Evolutionary conservation across 2,888 invertebrate species (phyloP).

Genomic region (Hedya salicella): DNA sequence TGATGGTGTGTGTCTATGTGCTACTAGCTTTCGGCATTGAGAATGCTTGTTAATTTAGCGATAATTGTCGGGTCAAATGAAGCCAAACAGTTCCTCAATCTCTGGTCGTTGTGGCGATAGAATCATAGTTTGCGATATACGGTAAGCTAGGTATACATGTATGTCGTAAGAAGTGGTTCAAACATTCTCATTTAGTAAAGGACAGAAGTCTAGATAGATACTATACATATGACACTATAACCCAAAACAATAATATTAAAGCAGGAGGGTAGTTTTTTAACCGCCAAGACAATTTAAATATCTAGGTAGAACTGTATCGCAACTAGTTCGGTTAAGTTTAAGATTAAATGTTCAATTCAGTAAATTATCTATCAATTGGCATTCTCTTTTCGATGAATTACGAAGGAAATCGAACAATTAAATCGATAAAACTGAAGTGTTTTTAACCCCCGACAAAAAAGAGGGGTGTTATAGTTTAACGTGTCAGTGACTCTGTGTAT

Average conservation of each 20-base stretch:
- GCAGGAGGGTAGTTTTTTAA: slow-evolving; percentile 9
- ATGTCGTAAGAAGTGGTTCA: neutral
- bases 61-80: slow-evolving; percentile 32
- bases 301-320: neutral
- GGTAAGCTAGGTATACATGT: neutral
- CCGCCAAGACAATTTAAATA: slow-evolving; percentile 1
- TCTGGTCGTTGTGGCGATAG: neutral
- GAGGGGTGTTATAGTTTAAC: too few species aligned
- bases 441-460: too few species aligned
- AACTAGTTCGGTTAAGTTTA: too few species aligned
- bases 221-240: too few species aligned
- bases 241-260: neutral
- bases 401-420: too few species aligned
- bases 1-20: slow-evolving; percentile 1
- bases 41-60: slow-evolving; percentile 36
- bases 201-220: too few species aligned
- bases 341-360: too few species aligned
- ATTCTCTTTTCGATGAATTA: too few species aligned
- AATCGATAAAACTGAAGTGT: too few species aligned
- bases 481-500: too few species aligned
- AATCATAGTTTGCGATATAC: neutral
- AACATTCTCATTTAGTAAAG: too few species aligned
- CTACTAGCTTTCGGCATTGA: slow-evolving; percentile 26
- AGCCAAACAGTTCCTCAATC: slow-evolving; percentile 24
- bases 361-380: too few species aligned